Evolutionary conservation across 92 coral and sea anemone genomes (phyloP).

Genomic region (Parazoanthus swiftii): DNA sequence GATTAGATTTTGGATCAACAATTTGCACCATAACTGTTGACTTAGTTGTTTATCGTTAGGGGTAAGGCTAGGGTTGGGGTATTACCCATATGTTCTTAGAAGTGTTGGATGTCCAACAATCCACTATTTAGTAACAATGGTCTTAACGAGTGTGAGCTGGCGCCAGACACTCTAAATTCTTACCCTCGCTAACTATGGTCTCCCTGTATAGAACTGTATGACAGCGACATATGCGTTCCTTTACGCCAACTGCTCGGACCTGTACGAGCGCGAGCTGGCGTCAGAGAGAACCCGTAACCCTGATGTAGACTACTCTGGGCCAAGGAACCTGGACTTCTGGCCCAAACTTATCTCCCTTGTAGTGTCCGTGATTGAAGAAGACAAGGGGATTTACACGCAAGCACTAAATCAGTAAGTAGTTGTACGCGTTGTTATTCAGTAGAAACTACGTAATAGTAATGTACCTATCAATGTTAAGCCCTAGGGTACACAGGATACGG

Average conservation of each 20-base stretch:
- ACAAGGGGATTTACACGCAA: conserved; percentile 84
- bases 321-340: conserved; percentile 96
- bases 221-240: conserved; percentile 87
- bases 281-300: conserved; percentile 53
- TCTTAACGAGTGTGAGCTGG: no score
- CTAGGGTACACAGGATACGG: no score
- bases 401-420: conserved; percentile 87
- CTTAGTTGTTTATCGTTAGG: no score
- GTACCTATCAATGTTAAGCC: not conserved
- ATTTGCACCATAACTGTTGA: no score
- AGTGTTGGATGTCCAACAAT: no score
- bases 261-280: conserved; percentile 88
- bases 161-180: no score
- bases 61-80: no score
- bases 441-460: not conserved
- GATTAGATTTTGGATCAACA: no score
- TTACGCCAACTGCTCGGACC: conserved; percentile 86
- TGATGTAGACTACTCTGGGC: conserved; percentile 73
- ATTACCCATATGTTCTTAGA: no score
- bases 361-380: conserved; percentile 97
- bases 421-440: not conserved
- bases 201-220: conserved; percentile 74
- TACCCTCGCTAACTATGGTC: no score
- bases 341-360: conserved; percentile 96
- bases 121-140: no score